Percentiles rank a stretch among this genome's conserved stretches.
These are phyloP conservation scores for Cyclargus thomasi DNA, from an alignment of 1,140 invertebrate species.

Conservation along the genomic window DNA sequence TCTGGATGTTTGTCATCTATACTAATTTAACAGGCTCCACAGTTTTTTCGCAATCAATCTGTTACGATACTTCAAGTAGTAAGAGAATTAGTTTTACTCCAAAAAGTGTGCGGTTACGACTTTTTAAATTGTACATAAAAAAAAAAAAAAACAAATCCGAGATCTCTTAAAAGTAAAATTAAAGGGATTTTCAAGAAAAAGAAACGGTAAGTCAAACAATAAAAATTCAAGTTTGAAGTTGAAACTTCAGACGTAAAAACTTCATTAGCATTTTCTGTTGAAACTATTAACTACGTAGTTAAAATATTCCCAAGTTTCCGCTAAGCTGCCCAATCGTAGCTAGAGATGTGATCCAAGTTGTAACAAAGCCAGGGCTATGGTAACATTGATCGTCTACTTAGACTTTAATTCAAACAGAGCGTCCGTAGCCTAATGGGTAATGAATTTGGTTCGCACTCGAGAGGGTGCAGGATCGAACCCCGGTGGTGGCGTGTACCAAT, in stretches of 20 bases:
- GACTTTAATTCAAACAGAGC: too few relatives aligned
- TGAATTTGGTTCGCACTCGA: too few relatives aligned
- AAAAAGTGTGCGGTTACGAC: too few relatives aligned
- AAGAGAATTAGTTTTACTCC: too few relatives aligned
- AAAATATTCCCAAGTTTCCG: not conserved
- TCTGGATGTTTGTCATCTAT: not conserved
- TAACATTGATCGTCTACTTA: not conserved
- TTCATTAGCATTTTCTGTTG: not conserved
- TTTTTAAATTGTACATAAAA: too few relatives aligned
- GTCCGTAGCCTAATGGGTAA: too few relatives aligned
- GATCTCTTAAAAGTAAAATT: not conserved
- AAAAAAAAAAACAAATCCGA: not conserved
- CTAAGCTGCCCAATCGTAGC: constrained; percentile 4
- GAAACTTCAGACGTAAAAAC: not conserved
- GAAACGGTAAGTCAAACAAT: not conserved
- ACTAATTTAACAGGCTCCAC: too few relatives aligned
- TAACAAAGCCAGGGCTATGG: not conserved
- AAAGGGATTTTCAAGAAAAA: not conserved
- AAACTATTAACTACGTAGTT: constrained; percentile 6
- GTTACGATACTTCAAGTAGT: too few relatives aligned
- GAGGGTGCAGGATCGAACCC: too few relatives aligned
- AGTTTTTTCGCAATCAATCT: too few relatives aligned
- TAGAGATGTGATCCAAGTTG: not conserved
- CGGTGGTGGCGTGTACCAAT: too few relatives aligned
- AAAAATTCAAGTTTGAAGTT: not conserved